Percentiles rank a stretch among this genome's conserved stretches.
Evolutionary conservation across 2,113 vertebrate species (phyloP).

Genomic region (Hyperoodon ampullatus): DNA sequence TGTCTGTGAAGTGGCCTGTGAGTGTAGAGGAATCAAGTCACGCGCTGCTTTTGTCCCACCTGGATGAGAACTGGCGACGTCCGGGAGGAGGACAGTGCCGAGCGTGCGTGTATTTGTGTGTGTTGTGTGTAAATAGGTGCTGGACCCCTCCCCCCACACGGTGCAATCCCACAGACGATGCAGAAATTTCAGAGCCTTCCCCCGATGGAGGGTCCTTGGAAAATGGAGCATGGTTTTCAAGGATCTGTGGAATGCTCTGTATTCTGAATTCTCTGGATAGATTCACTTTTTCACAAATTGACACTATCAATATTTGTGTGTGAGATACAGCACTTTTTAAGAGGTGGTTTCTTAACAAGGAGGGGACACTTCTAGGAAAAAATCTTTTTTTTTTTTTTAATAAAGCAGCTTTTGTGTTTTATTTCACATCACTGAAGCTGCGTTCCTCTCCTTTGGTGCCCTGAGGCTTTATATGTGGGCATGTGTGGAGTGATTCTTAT

Average conservation of each 20-base stretch:
- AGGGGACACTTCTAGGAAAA: neutral
- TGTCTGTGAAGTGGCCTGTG: neutral
- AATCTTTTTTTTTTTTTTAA: neutral
- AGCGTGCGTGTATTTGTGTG: neutral
- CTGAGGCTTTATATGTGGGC: neutral
- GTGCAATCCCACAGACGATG: neutral
- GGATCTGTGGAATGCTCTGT: neutral
- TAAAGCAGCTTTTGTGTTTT: neutral
- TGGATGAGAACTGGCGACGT: neutral
- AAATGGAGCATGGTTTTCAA: neutral
- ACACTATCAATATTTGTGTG: neutral
- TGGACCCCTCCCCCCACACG: too few species aligned
- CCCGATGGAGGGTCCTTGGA: neutral
- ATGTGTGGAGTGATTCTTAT: neutral
- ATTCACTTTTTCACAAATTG: neutral
- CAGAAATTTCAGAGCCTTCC: neutral
- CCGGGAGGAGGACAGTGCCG: neutral
- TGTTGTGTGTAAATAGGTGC: neutral
- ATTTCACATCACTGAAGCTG: neutral
- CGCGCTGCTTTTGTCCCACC: constrained; percentile 9
- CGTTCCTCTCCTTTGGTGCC: neutral
- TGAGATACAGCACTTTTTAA: neutral
- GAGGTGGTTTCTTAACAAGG: neutral
- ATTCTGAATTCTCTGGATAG: neutral
- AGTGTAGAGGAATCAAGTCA: neutral